Conservation (phyloP, 2,113 vertebrate genomes). For the Numida meleagris region DNA sequence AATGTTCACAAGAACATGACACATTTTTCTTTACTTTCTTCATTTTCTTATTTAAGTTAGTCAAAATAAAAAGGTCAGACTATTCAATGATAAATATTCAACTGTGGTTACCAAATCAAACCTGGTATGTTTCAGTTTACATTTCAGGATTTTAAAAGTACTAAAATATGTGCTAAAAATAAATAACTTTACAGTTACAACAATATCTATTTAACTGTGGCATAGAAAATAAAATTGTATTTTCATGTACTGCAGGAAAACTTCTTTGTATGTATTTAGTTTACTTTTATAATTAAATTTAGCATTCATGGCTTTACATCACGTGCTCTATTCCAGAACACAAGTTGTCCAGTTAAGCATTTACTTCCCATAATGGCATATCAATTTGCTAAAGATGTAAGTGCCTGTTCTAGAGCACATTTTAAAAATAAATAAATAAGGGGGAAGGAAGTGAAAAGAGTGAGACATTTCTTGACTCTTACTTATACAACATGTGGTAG, state of each 20-base stretch:
- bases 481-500: slow-evolving; percentile 93
- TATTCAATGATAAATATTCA: neutral
- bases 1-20: neutral
- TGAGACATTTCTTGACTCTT: slow-evolving; percentile 58
- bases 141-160: neutral
- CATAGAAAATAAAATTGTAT: neutral
- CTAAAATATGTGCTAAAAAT: neutral
- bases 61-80: neutral
- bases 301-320: neutral
- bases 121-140: neutral
- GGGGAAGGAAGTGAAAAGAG: fast-evolving
- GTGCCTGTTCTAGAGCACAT: neutral
- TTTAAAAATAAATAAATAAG: neutral
- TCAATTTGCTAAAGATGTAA: neutral
- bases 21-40: neutral
- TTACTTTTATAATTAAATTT: neutral
- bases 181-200: neutral
- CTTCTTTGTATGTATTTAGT: neutral
- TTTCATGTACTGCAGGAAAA: neutral
- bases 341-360: neutral
- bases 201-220: neutral
- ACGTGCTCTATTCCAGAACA: neutral
- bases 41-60: neutral
- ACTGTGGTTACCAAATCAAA: neutral
- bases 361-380: neutral